Conservation (phyloP, 2,888 invertebrate species). For the Aricia artaxerxes region DNA sequence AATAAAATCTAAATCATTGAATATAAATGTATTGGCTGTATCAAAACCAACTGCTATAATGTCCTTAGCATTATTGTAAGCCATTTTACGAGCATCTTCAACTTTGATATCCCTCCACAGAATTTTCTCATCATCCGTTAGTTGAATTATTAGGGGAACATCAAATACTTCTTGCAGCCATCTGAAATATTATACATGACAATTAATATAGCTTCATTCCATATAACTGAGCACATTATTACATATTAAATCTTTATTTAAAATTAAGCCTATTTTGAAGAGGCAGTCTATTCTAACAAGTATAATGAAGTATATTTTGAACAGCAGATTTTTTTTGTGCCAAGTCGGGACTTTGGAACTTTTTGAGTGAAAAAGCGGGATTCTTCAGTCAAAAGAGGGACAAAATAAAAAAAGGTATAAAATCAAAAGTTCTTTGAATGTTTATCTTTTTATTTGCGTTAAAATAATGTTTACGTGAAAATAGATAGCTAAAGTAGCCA, state of each 20-base stretch:
- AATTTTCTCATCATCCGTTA: constrained; percentile 99
- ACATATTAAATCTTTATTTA: neutral
- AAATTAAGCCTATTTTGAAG: neutral
- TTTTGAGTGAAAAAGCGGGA: no score
- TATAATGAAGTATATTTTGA: neutral
- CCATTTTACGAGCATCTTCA: constrained; percentile 92
- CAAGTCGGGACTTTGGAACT: no score
- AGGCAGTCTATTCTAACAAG: neutral
- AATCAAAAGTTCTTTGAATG: no score
- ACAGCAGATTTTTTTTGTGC: no score
- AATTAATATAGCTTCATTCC: neutral
- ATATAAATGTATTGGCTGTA: constrained; percentile 96
- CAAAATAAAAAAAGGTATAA: no score
- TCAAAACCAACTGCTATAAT: constrained; percentile 99
- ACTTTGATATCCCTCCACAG: constrained; percentile 97
- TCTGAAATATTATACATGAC: constrained; percentile 61
- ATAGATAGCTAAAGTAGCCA: no score
- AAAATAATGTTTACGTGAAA: no score
- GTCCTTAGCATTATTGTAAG: constrained; percentile 96
- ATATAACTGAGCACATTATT: no score
- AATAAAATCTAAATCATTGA: constrained; percentile 96
- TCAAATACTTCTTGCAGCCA: constrained; percentile 98
- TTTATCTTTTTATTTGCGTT: no score
- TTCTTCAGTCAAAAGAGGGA: no score
- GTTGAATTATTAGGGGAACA: constrained; percentile 96